Base-by-base conservation (phyloP, 2,888 invertebrate species). In the Ophonus ardosiacus region DNA sequence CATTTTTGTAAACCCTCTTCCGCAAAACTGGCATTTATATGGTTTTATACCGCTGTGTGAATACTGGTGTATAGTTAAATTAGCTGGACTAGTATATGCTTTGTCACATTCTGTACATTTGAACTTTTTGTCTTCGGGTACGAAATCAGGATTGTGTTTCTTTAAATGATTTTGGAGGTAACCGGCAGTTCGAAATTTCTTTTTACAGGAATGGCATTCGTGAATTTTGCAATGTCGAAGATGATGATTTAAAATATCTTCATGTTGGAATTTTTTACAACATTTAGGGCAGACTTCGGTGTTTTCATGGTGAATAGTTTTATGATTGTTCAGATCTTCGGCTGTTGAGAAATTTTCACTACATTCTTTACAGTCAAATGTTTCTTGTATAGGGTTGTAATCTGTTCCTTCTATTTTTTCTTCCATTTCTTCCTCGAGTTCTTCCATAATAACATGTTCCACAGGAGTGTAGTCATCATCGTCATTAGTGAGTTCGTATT, bases 31-130 rank as follows among this genome's bases (percentile, higher is more conserved):
- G 38, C 87, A 87, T 40, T 83, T 10, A 84, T 88, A 91, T 0
- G 91, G 91, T 7, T 86, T 87, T 59, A 88, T 88, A 5, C 88
- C 89, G 0, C 87, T 88, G 80, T 88, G 88, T 65, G 86, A 85
- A 56, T 86, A 87, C 43, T 79, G 86, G 18, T 87, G 87, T 18
- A 86, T 86, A 21, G 84, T 78, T 56, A 87, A 51, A 85, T 87
- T 87, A 5, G 86, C 83, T 65, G 86, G 82, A 85, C 86, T 87
- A 7, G 87, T 87, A 56, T 87, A 87, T 18, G 82, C 51, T 79
- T 87, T 87, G 71, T 85, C 83, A 65, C 87, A 87, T 57, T 86
- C 74, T 18, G 74, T 63, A 24, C 86, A 86, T 59, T 74, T 78
- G 17, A 86, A 86, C 21, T 83, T 83, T 18, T 81, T 84, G 40